These are phyloP conservation scores for Eumerus sabulonum DNA, from an alignment of 2,888 invertebrate genomes.

Conservation along the genomic window DNA sequence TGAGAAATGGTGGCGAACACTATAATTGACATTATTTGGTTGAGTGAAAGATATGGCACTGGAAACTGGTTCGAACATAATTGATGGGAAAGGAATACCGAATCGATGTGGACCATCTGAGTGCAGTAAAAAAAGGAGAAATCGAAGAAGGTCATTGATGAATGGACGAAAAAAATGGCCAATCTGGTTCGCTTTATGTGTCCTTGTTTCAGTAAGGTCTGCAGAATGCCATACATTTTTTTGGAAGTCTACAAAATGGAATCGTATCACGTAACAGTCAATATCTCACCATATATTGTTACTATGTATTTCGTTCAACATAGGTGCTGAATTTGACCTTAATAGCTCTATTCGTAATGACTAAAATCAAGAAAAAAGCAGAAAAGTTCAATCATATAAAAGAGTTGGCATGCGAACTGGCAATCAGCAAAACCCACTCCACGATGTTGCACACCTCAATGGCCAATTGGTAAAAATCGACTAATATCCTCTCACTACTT, in stretches of 20 bases:
- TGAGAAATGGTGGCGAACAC: constrained; percentile 17
- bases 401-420: constrained; percentile 18
- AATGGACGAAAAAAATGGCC: no score
- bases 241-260: no score
- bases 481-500: no score
- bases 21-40: constrained; percentile 33
- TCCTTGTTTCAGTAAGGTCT: no score
- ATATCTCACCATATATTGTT: no score
- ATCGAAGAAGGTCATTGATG: constrained; percentile 14
- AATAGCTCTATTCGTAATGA: no score
- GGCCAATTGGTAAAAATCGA: background rate
- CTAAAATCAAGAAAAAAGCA: no score
- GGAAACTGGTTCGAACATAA: constrained; percentile 40
- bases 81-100: constrained; percentile 30
- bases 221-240: no score
- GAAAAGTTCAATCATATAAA: background rate
- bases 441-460: background rate
- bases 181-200: no score
- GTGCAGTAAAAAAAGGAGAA: background rate
- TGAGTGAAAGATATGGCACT: background rate
- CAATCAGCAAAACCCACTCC: background rate
- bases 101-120: constrained; percentile 8
- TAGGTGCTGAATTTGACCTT: no score
- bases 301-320: no score
- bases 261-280: no score